Evolutionary conservation across 2,888 invertebrate species (phyloP).

Genomic region (Sussaba pulchella): DNA sequence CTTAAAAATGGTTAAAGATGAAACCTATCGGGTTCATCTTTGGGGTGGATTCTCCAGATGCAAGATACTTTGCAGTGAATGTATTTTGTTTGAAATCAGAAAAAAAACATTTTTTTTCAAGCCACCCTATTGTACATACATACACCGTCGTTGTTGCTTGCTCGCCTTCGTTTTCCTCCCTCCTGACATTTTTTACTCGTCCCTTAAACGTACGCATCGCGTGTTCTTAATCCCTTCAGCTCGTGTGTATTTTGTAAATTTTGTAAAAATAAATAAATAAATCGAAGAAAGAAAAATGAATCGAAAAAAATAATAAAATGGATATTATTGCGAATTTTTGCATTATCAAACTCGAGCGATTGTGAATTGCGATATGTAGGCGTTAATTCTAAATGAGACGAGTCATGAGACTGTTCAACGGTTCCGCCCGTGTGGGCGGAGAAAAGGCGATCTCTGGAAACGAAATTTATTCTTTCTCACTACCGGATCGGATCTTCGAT

Average conservation of each 20-base stretch:
- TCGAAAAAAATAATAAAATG: slow-evolving; percentile 11
- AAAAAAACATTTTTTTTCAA: too few relatives aligned
- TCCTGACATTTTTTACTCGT: slow-evolving; percentile 26
- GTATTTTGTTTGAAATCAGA: too few relatives aligned
- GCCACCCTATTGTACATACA: too few relatives aligned
- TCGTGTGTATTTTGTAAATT: slow-evolving; percentile 3
- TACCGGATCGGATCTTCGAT: too few relatives aligned
- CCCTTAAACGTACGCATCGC: slow-evolving; percentile 41
- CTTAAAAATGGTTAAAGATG: too few relatives aligned
- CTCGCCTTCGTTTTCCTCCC: too few relatives aligned
- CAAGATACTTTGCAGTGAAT: too few relatives aligned
- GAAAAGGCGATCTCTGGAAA: not conserved
- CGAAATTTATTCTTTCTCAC: not conserved
- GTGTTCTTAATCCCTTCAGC: slow-evolving; percentile 27
- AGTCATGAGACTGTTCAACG: slow-evolving; percentile 13
- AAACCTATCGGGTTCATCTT: too few relatives aligned
- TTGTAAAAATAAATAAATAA: too few relatives aligned
- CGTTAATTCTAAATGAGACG: slow-evolving; percentile 30
- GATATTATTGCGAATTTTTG: slow-evolving; percentile 53
- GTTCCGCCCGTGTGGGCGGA: not conserved
- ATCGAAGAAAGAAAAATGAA: not conserved
- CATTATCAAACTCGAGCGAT: slow-evolving; percentile 17
- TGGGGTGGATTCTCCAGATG: too few relatives aligned
- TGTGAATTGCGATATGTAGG: slow-evolving; percentile 30
- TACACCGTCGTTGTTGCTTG: too few relatives aligned